These are phyloP conservation scores for Micoletzkya japonica DNA, from an alignment of 2,888 invertebrate species.

Conservation along the genomic window DNA sequence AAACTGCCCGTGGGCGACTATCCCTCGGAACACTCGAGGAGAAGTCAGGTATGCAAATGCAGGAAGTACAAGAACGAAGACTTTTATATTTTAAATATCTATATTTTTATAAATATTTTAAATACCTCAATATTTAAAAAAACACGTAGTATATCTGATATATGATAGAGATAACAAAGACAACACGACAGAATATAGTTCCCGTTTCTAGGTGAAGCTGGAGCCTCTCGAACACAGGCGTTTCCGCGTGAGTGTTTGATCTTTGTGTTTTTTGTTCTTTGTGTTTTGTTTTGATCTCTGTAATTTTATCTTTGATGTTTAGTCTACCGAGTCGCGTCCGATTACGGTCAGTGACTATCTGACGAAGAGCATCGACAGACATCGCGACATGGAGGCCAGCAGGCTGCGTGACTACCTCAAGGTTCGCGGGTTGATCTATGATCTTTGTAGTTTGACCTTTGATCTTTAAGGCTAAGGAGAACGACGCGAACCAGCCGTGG, in stretches of 20 bases:
- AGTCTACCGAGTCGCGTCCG: slow-evolving; percentile 60
- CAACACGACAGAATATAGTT: slow-evolving; percentile 55
- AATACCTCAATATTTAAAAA: no score
- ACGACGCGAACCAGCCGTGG: slow-evolving; percentile 63
- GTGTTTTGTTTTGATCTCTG: slow-evolving; percentile 13
- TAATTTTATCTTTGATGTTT: background rate
- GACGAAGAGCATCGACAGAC: slow-evolving; percentile 60
- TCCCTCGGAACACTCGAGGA: slow-evolving; percentile 54
- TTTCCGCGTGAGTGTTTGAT: slow-evolving; percentile 42
- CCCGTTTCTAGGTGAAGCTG: slow-evolving; percentile 50
- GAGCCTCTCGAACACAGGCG: slow-evolving; percentile 61
- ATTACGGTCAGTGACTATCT: slow-evolving; percentile 60
- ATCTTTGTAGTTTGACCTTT: background rate
- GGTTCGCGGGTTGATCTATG: slow-evolving; percentile 11
- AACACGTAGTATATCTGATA: no score
- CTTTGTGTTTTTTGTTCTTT: slow-evolving; percentile 16
- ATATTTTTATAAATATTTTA: no score
- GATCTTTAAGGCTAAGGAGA: slow-evolving; percentile 49
- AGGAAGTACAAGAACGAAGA: no score
- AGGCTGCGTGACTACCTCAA: slow-evolving; percentile 55
- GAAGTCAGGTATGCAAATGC: no score
- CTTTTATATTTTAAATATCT: no score
- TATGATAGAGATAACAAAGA: slow-evolving; percentile 35
- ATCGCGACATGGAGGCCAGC: slow-evolving; percentile 60
- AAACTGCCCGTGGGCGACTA: slow-evolving; percentile 54